Evolutionary conservation across 1,140 invertebrate genomes (phyloP).

Genomic region (Diplogasteroides magnus): DNA sequence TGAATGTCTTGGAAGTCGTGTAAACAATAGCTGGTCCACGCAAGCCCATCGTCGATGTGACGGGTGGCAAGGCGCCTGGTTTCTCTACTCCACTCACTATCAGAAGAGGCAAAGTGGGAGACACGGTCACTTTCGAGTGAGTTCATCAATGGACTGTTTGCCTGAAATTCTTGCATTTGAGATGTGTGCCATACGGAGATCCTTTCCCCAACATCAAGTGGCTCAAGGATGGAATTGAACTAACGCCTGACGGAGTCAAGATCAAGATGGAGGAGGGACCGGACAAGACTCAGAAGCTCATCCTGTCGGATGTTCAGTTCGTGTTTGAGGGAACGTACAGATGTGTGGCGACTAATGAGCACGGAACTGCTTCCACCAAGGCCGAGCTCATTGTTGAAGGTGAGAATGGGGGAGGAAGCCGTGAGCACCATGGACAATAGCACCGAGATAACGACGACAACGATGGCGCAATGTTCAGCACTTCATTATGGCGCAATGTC

Average conservation of each 20-base stretch:
- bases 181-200: neutral
- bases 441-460: constrained; percentile 14
- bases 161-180: neutral
- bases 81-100: constrained; percentile 50
- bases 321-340: constrained; percentile 26
- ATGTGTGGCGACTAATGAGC: constrained; percentile 53
- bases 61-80: constrained; percentile 45
- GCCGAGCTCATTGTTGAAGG: constrained; percentile 49
- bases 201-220: constrained; percentile 48
- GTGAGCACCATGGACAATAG: too few species aligned
- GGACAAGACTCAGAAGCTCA: constrained; percentile 50
- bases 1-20: too few species aligned
- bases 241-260: constrained; percentile 38
- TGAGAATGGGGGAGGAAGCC: too few species aligned
- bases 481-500: too few species aligned
- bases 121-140: constrained; percentile 53
- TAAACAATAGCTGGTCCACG: neutral
- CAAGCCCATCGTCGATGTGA: neutral
- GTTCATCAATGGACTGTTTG: constrained; percentile 52
- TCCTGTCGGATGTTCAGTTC: constrained; percentile 35
- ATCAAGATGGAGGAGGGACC: constrained; percentile 40
- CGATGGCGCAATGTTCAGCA: constrained; percentile 13
- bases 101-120: constrained; percentile 39
- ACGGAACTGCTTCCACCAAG: constrained; percentile 53
- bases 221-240: constrained; percentile 52